Base-by-base conservation (phyloP, 2,113 vertebrate genomes). In the Xiphophorus hellerii region DNA sequence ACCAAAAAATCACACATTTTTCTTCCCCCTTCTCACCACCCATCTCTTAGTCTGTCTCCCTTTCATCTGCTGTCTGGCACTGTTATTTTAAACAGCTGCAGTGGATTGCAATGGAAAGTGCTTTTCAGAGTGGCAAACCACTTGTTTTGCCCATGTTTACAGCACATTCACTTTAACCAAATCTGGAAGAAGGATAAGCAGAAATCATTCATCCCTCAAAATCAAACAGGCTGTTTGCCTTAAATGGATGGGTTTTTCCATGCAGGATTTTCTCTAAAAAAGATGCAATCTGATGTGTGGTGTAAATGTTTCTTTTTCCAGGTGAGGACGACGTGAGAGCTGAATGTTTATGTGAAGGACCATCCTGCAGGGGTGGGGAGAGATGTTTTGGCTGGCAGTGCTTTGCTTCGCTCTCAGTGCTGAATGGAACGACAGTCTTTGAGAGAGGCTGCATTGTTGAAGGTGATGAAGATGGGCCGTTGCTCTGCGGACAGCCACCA, bases 331-430 rank as follows among this genome's bases (percentile, higher is more conserved):
- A 81, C 10, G 75, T 77, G 63, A 91, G 87, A 12, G 89, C 89
- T 10, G 95, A 96, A 20, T 99, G 98, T 73, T 93, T 96, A 84
- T 99, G 98, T 71, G 96, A 97, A n/a, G 96, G 95, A 64, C 93
- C 93, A 0, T 95, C 95, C 35, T 99, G 98, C 30, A 93, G 91
- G 66, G 90, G 80, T 0, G 93, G 93, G 58, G 93, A 93, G 12
- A 94, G 94, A 0, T 99, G 98, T 91, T 93, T 94, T 3, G 96
- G 96, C 67, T 96, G 94, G 87, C 96, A 95, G 44, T 99, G 98
- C 88, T 99, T 97, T 73, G 93, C 96, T 1, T 96, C 97, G 5
- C 92, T 97, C 60, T 95, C 95, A 78, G 85, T 95, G 30, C 95
- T 94, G 0, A 97, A 98, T 0, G 96, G 96, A 54, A 95, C 94